Evolutionary conservation across 2,797 vertebrate genomes (phyloP).

Genomic region (Ambastaia sidthimunki): DNA sequence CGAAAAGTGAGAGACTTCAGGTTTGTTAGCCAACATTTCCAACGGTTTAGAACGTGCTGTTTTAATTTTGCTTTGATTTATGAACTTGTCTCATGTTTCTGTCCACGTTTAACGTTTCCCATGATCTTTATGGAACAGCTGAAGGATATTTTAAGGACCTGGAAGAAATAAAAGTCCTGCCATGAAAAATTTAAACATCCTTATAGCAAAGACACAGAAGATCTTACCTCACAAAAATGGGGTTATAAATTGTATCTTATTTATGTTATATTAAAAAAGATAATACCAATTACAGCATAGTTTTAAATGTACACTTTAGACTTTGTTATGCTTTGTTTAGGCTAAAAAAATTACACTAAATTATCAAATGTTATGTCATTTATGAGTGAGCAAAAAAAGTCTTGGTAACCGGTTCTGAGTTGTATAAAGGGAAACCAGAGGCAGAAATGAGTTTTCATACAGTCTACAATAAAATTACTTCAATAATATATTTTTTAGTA

Average conservation of each 20-base stretch:
- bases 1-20: conserved; percentile 10
- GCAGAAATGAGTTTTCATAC: conserved; percentile 43
- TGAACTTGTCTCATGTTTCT: neutral
- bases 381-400: too few relatives aligned
- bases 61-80: neutral
- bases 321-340: neutral
- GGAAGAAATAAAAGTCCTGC: neutral
- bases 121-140: neutral
- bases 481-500: neutral
- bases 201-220: neutral
- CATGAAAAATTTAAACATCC: neutral
- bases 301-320: too few relatives aligned
- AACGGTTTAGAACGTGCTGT: neutral
- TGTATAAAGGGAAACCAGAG: conserved; percentile 60
- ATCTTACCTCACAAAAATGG: too few relatives aligned
- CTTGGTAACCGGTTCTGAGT: conserved; percentile 62
- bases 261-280: too few relatives aligned
- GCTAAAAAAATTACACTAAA: neutral
- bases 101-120: neutral
- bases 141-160: neutral
- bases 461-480: conserved; percentile 26
- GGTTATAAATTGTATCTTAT: too few relatives aligned
- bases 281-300: too few relatives aligned
- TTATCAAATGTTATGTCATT: neutral
- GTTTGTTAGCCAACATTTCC: conserved; percentile 10